Base-by-base conservation (phyloP, 2,797 vertebrate genomes). In the Artibeus jamaicensis region DNA sequence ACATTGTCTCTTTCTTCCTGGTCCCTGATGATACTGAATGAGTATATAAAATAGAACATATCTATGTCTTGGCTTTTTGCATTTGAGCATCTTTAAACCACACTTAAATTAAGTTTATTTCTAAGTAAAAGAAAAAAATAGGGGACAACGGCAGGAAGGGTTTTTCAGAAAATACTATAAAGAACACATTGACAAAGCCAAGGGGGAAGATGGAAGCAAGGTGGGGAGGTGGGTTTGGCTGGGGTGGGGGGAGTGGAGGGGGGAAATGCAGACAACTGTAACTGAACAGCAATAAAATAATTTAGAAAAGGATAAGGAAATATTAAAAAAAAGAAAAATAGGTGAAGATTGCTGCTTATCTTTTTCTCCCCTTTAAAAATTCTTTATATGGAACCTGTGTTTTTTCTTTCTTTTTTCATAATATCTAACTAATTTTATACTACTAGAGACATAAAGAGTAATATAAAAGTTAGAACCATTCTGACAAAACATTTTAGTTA, bases 401-500 rank as follows among this genome's bases (percentile, higher is more conserved):
- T 83, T 10, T 89, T 86, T 53, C 10, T 62, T 88, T 71, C 44
- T 91, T 14, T 77, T 93, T 94, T 76, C 53, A 34, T 74, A 53
- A 10, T 68, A 73, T 55, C 11, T 67, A 59, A 70, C 15, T 76
- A 79, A 81, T 96, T 96, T 92, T 37, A 77, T 77, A 3, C 12
- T 22, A 46, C 29, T 55, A 21, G 16, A 82, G 46, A 89, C 16
- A 78, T 70, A 62, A 44, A 68, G 19, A 84, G 12, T 50, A 87
- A 59, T 77, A 29, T 89, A 65, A 91, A 92, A 81, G 81, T 10
- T 8, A 70, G 39, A 70, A 57, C 15, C 29, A 22, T 9, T 84
- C 1, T 22, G 46, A 85, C 67, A 86, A 94, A 84, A 78, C 9
- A 74, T 78, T 90, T 95, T 78, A 81, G 22, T 93, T 94, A 84